Base-by-base conservation (phyloP, 2,888 invertebrate species). In the Lasioglossum marginatum region DNA sequence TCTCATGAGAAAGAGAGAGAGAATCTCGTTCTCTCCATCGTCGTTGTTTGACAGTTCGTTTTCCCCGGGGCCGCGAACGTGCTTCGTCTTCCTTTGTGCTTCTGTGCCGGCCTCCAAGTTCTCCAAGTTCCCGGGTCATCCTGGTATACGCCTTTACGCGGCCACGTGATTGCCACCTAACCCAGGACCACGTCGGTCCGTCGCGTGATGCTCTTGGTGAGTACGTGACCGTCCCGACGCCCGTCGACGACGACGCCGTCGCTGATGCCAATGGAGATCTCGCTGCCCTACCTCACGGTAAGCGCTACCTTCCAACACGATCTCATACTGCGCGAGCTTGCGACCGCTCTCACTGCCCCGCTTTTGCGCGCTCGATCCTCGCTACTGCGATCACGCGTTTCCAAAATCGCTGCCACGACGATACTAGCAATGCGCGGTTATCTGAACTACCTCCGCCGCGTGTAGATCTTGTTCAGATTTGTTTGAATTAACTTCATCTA, bases 151-250 rank as follows among this genome's bases (percentile, higher is more conserved):
- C 12, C n/a, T 57, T n/a, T 12, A 0, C 70, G n/a, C 27, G 82
- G 86, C 86, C 89, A 88, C 84, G 84, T 88, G 89, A 88, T 86
- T 77, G 77, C 63, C 57, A n/a, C 12, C 57, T n/a, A 12, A 57
- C 57, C 57, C 31, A 63, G 63, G 63, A 63, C 63, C 16, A 57
- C 12, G 57, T n/a, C 57, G 57, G 73, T 57, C 77, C 73, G 81
- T 88, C 84, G 86, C 89, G 83, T 89, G 72, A 74, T 60, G 81
- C 45, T 63, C 57, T 12, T 57, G 57, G 57, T 79, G 75, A 89
- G 90, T 88, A 89, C 89, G 83, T 87, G 83, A 37, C 74, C 88
- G 66, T 48, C 5, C n/a, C 72, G 72, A 60, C 71, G 81, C 70
- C 77, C 80, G 76, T 68, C 74, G 74, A 37, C 83, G 52, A 45